Evolutionary conservation across 2,888 invertebrate genomes (phyloP).

Genomic region (Protophormia terraenovae): DNA sequence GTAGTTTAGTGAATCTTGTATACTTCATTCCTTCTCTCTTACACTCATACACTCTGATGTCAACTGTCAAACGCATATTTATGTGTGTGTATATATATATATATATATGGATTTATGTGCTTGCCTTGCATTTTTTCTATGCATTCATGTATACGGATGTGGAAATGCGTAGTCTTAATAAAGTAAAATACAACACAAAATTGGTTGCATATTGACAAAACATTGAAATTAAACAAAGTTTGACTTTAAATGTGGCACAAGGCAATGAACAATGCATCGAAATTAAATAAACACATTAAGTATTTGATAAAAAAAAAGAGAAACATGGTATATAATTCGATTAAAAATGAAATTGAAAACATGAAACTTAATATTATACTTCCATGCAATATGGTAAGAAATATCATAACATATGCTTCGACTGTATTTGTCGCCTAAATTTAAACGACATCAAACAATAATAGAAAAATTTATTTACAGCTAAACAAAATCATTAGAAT

Average conservation of each 20-base stretch:
- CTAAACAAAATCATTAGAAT: no score
- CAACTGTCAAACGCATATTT: background rate
- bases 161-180: background rate
- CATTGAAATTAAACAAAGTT: constrained; percentile 10
- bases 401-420: constrained; percentile 28
- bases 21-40: background rate
- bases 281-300: background rate
- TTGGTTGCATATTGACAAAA: constrained; percentile 6
- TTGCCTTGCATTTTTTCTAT: background rate
- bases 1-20: background rate
- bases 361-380: background rate
- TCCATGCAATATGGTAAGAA: constrained; percentile 30
- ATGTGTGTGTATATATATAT: no score
- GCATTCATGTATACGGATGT: background rate
- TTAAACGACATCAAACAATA: no score
- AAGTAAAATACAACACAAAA: background rate
- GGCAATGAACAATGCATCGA: background rate
- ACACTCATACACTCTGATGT: background rate
- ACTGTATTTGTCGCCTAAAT: background rate
- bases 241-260: background rate
- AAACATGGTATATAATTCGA: background rate
- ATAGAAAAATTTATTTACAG: no score
- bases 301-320: background rate
- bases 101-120: background rate
- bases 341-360: background rate